These are phyloP conservation scores for Pimephales promelas DNA, from an alignment of 2,113 vertebrate genomes.

Conservation along the genomic window DNA sequence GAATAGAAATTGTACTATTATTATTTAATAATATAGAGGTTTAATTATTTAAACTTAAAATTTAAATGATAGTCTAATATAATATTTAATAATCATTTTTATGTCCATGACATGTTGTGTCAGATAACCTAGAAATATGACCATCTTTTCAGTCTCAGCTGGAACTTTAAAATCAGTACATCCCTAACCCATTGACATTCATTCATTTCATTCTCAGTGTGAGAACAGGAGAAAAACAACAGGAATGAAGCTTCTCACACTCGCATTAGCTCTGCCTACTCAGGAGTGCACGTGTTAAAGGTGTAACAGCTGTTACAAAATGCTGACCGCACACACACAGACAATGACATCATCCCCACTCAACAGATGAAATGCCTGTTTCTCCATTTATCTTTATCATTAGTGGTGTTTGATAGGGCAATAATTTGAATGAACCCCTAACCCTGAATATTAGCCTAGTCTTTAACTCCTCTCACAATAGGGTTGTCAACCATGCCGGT, in stretches of 20 bases:
- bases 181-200: neutral
- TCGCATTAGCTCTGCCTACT: neutral
- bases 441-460: neutral
- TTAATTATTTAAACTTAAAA: neutral
- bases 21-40: neutral
- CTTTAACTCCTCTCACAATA: neutral
- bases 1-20: neutral
- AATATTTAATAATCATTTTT: neutral
- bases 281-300: conserved; percentile 5
- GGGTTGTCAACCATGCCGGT: too few relatives aligned
- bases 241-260: neutral
- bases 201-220: conserved; percentile 7
- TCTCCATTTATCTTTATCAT: neutral
- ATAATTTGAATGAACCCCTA: neutral
- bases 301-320: conserved; percentile 27
- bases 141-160: neutral
- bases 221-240: neutral
- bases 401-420: neutral
- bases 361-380: neutral
- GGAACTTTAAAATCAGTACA: neutral
- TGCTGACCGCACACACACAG: neutral
- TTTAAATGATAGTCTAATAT: neutral
- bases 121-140: neutral
- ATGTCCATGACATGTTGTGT: neutral
- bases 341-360: conserved; percentile 25